A percentile compares a stretch with the other conserved stretches of the same genome.
These are phyloP conservation scores for Tiphia femorata DNA, from an alignment of 2,888 invertebrate species.

Conservation along the genomic window DNA sequence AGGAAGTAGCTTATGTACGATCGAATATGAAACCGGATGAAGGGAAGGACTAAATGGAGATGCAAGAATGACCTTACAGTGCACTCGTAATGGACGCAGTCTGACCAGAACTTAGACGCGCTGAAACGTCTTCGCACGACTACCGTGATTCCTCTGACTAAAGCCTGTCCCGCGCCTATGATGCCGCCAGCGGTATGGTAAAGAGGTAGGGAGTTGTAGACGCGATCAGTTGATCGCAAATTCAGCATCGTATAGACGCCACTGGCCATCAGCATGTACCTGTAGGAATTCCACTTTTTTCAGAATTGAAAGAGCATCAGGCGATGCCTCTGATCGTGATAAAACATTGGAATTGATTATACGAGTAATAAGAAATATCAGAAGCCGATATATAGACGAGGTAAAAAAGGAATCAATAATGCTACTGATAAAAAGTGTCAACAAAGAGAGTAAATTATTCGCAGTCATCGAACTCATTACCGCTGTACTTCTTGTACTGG, in stretches of 20 bases:
- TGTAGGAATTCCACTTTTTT: no score
- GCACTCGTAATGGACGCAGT: constrained; percentile 69
- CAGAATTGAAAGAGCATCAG: no score
- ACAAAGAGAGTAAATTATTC: no score
- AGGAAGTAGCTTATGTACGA: no score
- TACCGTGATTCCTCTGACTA: constrained; percentile 65
- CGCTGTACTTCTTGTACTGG: no score
- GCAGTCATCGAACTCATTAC: no score
- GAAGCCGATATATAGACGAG: no score
- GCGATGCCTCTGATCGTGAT: no score
- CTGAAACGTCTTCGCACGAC: constrained; percentile 68
- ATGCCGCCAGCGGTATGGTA: constrained; percentile 70
- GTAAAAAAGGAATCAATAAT: no score
- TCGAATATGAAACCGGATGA: background rate
- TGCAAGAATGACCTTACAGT: constrained; percentile 64
- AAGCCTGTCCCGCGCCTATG: constrained; percentile 67
- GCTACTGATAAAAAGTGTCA: no score
- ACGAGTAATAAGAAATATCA: no score
- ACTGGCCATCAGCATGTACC: constrained; percentile 66
- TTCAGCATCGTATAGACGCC: constrained; percentile 63
- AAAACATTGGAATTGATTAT: no score
- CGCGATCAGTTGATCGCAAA: constrained; percentile 62
- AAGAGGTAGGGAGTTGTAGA: constrained; percentile 69
- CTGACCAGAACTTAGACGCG: constrained; percentile 69
- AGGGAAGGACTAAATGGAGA: constrained; percentile 5